Percentiles rank a stretch among this genome's conserved stretches.
These are phyloP conservation scores for Cheilosia vernalis DNA, from an alignment of 2,888 invertebrate species.

Conservation along the genomic window DNA sequence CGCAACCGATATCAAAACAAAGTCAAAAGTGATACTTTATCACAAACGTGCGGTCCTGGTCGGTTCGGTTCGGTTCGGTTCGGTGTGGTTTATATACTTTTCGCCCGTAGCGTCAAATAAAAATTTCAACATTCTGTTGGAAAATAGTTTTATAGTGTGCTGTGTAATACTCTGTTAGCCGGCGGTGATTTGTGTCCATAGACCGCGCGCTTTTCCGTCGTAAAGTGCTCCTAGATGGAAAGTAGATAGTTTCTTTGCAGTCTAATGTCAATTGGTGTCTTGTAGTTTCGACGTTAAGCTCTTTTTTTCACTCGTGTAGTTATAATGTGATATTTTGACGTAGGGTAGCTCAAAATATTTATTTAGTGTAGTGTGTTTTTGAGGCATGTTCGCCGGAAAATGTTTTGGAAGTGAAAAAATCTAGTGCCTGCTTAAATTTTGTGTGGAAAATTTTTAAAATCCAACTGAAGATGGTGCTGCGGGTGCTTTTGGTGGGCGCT, in stretches of 20 bases:
- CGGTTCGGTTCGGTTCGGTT: slow-evolving; percentile 7
- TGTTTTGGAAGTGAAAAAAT: not conserved
- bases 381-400: not conserved
- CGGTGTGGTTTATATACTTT: no score
- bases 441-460: not conserved
- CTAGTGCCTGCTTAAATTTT: not conserved
- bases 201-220: not conserved
- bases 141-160: not conserved
- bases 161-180: no score
- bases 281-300: slow-evolving; percentile 31
- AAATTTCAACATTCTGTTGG: not conserved
- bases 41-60: slow-evolving; percentile 11
- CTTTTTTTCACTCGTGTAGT: slow-evolving; percentile 15
- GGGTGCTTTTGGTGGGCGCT: no score
- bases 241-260: slow-evolving; percentile 10
- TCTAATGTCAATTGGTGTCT: slow-evolving; percentile 61
- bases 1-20: slow-evolving; percentile 33
- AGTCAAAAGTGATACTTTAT: slow-evolving; percentile 52
- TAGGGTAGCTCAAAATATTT: not conserved
- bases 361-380: not conserved
- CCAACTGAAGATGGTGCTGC: no score
- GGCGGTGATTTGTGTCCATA: no score
- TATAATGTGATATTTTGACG: slow-evolving; percentile 54
- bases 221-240: slow-evolving; percentile 3
- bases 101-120: slow-evolving; percentile 2